Conservation (phyloP, 2,888 invertebrate species). For the Onthophagus sagittarius region DNA sequence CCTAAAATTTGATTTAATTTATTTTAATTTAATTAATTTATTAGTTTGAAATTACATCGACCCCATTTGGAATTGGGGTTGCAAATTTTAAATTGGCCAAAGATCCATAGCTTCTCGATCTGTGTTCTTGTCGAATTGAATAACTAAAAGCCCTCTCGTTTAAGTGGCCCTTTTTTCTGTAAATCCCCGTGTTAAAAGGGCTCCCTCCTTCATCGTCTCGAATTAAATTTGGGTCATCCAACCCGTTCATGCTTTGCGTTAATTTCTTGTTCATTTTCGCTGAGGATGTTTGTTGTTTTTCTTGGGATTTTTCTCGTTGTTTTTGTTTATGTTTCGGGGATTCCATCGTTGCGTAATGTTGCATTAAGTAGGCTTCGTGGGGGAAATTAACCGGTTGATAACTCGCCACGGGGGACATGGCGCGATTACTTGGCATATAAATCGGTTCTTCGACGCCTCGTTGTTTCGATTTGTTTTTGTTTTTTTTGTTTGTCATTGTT, state of each 20-base stretch:
- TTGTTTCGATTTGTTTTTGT: constrained; percentile 36
- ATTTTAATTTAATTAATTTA: background rate
- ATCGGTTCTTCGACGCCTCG: constrained; percentile 52
- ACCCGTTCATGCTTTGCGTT: constrained; percentile 65
- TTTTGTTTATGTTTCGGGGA: constrained; percentile 26
- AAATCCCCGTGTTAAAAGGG: constrained; percentile 77
- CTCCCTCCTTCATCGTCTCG: constrained; percentile 52
- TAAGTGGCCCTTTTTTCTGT: constrained; percentile 84
- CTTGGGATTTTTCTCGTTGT: constrained; percentile 34
- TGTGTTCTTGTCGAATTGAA: constrained; percentile 89
- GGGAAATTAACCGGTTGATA: constrained; percentile 57
- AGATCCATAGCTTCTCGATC: constrained; percentile 88
- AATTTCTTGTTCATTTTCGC: constrained; percentile 56
- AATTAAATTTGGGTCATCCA: constrained; percentile 52
- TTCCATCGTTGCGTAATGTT: constrained; percentile 56
- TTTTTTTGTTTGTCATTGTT: constrained; percentile 55
- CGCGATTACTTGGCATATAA: constrained; percentile 57
- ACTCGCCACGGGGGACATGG: constrained; percentile 57
- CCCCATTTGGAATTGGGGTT: constrained; percentile 57
- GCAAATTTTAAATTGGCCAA: constrained; percentile 88
- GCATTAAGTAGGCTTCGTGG: constrained; percentile 57
- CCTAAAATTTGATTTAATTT: constrained; percentile 41
- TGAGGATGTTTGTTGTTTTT: constrained; percentile 46
- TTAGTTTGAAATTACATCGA: constrained; percentile 48
- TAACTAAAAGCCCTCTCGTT: constrained; percentile 93